phyloP scores from a whole-genome alignment of 2,113 vertebrate genomes.

The Anas platyrhynchos region DNA sequence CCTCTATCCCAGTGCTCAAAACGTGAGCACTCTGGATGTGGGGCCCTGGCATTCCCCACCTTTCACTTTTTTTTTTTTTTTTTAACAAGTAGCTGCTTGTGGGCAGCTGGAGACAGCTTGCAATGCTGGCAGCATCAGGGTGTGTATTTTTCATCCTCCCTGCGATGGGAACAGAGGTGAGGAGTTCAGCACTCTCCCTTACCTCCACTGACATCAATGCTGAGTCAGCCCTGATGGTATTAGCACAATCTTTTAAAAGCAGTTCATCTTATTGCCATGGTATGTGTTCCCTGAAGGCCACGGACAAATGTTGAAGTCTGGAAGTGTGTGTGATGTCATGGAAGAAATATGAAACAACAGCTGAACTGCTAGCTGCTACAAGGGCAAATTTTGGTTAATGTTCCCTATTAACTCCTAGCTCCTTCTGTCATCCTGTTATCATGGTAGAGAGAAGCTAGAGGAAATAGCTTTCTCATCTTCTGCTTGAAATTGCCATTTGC shows the following conservation, averaged over 20 bases:
- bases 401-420: constrained; percentile 48
- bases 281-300: constrained; percentile 31
- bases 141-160: neutral
- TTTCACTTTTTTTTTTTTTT: neutral
- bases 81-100: neutral
- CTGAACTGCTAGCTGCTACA: constrained; percentile 29
- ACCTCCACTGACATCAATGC: constrained; percentile 35
- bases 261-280: constrained; percentile 26
- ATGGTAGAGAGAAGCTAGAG: neutral
- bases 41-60: neutral
- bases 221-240: constrained; percentile 49
- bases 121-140: neutral
- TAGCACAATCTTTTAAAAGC: constrained; percentile 44
- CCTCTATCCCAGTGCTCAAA: neutral
- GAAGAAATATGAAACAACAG: constrained; percentile 53
- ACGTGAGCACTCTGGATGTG: neutral
- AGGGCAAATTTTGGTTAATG: constrained; percentile 59
- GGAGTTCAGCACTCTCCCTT: constrained; percentile 36
- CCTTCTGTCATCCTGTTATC: constrained; percentile 28
- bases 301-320: constrained; percentile 43
- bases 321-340: neutral
- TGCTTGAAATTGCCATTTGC: neutral
- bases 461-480: neutral
- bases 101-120: neutral
- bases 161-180: neutral